phyloP scores from a whole-genome alignment of 2,888 invertebrate species.

The Cyrtodaria siliqua region DNA sequence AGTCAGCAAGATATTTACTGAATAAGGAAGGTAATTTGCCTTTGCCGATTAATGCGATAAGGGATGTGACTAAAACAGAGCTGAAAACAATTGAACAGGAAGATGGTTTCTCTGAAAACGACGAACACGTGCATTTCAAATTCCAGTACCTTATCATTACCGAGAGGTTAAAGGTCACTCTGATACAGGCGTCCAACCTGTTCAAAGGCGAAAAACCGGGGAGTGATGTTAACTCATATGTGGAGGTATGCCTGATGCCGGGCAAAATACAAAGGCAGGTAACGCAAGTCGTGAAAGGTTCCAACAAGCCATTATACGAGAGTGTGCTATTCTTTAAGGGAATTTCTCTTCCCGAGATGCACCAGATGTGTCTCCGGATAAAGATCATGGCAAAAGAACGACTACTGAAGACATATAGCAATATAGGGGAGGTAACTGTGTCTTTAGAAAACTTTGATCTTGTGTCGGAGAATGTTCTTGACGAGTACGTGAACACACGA shows the following conservation, averaged over 20 bases:
- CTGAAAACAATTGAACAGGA: too few species aligned
- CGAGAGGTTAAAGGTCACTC: constrained; percentile 40
- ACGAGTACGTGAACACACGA: constrained; percentile 18
- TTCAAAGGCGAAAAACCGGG: constrained; percentile 10
- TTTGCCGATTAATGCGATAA: too few species aligned
- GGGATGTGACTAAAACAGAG: too few species aligned
- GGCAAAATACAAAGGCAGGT: constrained; percentile 31
- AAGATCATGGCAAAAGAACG: constrained; percentile 24
- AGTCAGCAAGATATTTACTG: too few species aligned
- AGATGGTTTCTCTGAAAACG: too few species aligned
- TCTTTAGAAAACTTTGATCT: constrained; percentile 41
- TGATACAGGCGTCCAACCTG: constrained; percentile 26
- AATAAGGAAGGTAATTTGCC: too few species aligned
- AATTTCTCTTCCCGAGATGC: constrained; percentile 21
- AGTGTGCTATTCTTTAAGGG: constrained; percentile 29
- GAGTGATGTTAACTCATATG: constrained; percentile 9
- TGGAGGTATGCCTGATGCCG: constrained; percentile 44
- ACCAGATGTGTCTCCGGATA: constrained; percentile 33
- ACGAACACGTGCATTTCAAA: constrained; percentile 20
- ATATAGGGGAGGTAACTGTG: constrained; percentile 32
- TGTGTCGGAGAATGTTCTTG: constrained; percentile 21
- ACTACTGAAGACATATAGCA: neutral
- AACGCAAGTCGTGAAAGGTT: constrained; percentile 16
- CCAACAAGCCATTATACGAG: constrained; percentile 16
- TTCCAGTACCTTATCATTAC: constrained; percentile 46